These are phyloP conservation scores for Drosophila sp. DNA, from an alignment of 1,140 invertebrate species.

Conservation along the genomic window DNA sequence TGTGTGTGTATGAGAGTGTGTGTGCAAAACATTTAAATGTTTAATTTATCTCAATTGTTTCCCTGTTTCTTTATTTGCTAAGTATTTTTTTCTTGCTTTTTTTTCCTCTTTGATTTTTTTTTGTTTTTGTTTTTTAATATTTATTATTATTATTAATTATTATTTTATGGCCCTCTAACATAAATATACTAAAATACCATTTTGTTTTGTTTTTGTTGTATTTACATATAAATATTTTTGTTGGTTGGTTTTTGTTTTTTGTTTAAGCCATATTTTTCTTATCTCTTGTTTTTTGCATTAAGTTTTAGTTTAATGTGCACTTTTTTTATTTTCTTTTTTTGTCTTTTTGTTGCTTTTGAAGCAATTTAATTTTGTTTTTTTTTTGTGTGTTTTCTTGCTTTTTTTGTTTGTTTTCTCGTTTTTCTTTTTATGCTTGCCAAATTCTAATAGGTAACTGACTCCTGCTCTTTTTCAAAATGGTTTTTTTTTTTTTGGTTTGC, in stretches of 20 bases:
- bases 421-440: constrained; percentile 66
- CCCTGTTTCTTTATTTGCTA: constrained; percentile 81
- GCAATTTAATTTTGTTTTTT: constrained; percentile 48
- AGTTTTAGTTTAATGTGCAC: constrained; percentile 58
- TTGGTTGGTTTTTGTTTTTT: constrained; percentile 22
- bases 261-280: constrained; percentile 33
- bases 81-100: constrained; percentile 53
- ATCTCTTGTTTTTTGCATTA: constrained; percentile 20
- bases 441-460: constrained; percentile 83
- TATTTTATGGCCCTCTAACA: constrained; percentile 68
- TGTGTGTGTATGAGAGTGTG: constrained; percentile 25
- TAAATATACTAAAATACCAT: constrained; percentile 77
- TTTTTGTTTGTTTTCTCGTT: constrained; percentile 41
- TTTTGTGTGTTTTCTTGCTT: constrained; percentile 39
- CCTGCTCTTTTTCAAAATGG: constrained; percentile 80
- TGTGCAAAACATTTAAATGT: constrained; percentile 77
- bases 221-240: constrained; percentile 61
- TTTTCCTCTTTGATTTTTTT: constrained; percentile 33
- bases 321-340: constrained; percentile 36
- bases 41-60: constrained; percentile 79
- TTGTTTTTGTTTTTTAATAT: constrained; percentile 31
- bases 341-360: constrained; percentile 76
- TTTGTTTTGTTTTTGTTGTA: constrained; percentile 34
- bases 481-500: constrained; percentile 59
- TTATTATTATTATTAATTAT: constrained; percentile 41